Evolutionary conservation across 2,888 invertebrate genomes (phyloP).

Genomic region (Strigamia maritima): DNA sequence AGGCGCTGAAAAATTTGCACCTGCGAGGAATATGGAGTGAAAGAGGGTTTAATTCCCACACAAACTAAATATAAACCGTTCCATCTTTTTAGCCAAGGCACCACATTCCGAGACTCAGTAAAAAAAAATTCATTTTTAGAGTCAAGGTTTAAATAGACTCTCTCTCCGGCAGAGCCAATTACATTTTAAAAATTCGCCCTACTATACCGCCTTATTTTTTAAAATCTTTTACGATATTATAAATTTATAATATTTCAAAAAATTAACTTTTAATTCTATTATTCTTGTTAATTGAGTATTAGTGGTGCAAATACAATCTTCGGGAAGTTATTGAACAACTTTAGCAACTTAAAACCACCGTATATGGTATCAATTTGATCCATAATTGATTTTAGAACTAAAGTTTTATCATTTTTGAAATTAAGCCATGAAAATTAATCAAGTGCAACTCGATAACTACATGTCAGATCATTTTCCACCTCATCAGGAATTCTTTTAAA

Average conservation of each 20-base stretch:
- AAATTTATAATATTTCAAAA: too few relatives aligned
- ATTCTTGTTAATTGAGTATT: too few relatives aligned
- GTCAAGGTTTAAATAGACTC: conserved; percentile 23
- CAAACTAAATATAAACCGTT: conserved; percentile 32
- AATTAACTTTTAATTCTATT: too few relatives aligned
- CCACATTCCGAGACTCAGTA: conserved; percentile 7
- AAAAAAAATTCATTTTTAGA: conserved; percentile 30
- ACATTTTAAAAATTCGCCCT: neutral
- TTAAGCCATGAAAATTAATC: conserved; percentile 19
- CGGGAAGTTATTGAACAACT: neutral
- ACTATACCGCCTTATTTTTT: too few relatives aligned
- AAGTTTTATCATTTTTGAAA: conserved; percentile 21
- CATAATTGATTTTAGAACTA: conserved; percentile 9
- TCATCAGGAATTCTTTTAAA: conserved; percentile 31
- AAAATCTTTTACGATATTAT: too few relatives aligned
- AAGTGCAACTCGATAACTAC: neutral
- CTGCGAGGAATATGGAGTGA: conserved; percentile 27
- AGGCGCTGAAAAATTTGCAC: neutral
- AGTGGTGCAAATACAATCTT: neutral
- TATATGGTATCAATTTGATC: neutral
- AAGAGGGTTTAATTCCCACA: conserved; percentile 34
- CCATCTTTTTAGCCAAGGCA: conserved; percentile 34
- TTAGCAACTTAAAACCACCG: neutral
- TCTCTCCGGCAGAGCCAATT: neutral
- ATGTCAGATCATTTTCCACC: conserved; percentile 31